Conservation (phyloP, 2,888 invertebrate genomes). For the Pardosa pseudoannulata region DNA sequence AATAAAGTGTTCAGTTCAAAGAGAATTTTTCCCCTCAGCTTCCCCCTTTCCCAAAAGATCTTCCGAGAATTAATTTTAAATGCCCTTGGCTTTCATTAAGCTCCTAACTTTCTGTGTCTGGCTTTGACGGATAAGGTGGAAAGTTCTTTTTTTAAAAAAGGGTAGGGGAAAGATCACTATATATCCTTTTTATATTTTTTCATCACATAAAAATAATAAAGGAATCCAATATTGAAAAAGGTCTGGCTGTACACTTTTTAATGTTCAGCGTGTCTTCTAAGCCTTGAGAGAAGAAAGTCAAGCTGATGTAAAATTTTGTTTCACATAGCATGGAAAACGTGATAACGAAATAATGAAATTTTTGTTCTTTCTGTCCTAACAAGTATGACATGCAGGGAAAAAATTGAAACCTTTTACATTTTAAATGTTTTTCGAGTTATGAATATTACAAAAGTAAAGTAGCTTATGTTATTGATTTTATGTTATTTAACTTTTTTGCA, state of each 20-base stretch:
- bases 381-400: no score
- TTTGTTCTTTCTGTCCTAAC: neutral
- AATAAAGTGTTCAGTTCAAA: conserved; percentile 44
- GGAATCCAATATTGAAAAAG: neutral
- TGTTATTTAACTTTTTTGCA: no score
- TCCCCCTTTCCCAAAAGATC: conserved; percentile 25
- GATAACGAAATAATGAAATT: neutral
- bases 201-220: neutral
- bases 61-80: conserved; percentile 60
- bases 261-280: neutral
- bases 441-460: no score
- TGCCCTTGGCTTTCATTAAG: conserved; percentile 35
- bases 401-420: no score
- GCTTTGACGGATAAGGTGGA: conserved; percentile 4
- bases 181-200: neutral
- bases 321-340: neutral
- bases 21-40: conserved; percentile 36
- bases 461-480: no score
- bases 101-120: conserved; percentile 5
- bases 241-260: no score
- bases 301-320: neutral
- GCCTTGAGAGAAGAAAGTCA: neutral
- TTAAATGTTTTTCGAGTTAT: no score
- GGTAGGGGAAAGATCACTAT: neutral
- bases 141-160: neutral